Evolutionary conservation across 2,888 invertebrate species (phyloP).

Genomic region (Pollenia labialis): DNA sequence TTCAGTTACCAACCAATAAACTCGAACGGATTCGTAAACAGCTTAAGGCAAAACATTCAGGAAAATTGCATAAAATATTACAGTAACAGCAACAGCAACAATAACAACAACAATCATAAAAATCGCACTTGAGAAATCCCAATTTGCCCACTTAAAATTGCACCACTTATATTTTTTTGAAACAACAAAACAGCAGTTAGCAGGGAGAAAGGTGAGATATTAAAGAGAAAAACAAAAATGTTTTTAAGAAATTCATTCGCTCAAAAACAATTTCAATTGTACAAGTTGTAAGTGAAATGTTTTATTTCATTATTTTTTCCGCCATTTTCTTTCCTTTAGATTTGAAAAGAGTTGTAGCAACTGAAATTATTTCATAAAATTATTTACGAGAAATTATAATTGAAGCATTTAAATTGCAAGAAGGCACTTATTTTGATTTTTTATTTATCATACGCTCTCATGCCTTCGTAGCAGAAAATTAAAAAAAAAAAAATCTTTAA

Average conservation of each 20-base stretch:
- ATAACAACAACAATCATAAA: too few relatives aligned
- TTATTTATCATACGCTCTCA: constrained; percentile 7
- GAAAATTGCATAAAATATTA: constrained; percentile 37
- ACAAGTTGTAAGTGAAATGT: background rate
- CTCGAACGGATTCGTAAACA: constrained; percentile 30
- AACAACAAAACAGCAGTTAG: too few relatives aligned
- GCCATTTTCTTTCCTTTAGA: background rate
- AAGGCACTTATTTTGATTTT: background rate
- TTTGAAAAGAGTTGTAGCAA: background rate
- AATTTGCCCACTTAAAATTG: too few relatives aligned
- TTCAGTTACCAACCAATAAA: constrained; percentile 34
- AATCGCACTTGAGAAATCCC: background rate
- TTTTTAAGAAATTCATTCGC: too few relatives aligned
- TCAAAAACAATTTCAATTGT: constrained; percentile 12
- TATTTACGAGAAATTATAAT: constrained; percentile 7
- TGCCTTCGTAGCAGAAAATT: too few relatives aligned
- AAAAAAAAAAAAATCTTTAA: background rate
- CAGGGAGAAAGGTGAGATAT: too few relatives aligned
- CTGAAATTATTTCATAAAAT: constrained; percentile 1
- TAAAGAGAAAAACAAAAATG: too few relatives aligned
- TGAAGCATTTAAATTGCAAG: constrained; percentile 2
- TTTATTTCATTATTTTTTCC: background rate
- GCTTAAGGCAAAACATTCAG: constrained; percentile 33
- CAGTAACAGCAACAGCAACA: background rate
- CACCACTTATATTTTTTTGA: too few relatives aligned